Percentiles rank a stretch among this genome's conserved stretches.
phyloP scores from a whole-genome alignment of 2,113 vertebrate genomes.

The Australoheros scitulus region DNA sequence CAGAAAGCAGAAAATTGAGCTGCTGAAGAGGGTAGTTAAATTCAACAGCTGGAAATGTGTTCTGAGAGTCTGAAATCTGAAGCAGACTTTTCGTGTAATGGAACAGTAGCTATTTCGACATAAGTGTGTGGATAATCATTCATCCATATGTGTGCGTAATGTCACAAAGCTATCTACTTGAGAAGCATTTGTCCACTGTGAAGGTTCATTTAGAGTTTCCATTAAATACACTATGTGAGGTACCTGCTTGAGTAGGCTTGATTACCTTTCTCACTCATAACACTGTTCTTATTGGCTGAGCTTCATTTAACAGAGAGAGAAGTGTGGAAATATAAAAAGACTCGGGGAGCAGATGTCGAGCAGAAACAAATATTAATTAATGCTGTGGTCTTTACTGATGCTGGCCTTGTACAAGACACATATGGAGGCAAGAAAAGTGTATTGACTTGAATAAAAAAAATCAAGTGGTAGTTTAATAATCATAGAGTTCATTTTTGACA shows the following conservation, averaged over 20 bases:
- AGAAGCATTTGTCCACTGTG: constrained; percentile 57
- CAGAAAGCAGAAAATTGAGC: constrained; percentile 48
- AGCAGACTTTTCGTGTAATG: constrained; percentile 45
- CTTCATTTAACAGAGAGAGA: constrained; percentile 52
- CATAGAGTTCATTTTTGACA: background rate
- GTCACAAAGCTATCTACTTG: constrained; percentile 44
- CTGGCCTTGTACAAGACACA: background rate
- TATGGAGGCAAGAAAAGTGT: background rate
- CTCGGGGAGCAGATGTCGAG: constrained; percentile 4
- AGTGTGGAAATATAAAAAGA: constrained; percentile 32
- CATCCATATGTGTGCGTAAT: constrained; percentile 38
- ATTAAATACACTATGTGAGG: constrained; percentile 44
- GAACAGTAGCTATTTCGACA: constrained; percentile 41
- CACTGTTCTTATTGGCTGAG: constrained; percentile 46
- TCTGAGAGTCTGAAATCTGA: constrained; percentile 42
- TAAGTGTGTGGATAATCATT: constrained; percentile 27
- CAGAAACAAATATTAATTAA: constrained; percentile 53
- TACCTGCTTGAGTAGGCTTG: constrained; percentile 35
- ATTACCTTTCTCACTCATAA: constrained; percentile 36
- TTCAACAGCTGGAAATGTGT: constrained; percentile 60
- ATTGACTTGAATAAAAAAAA: background rate
- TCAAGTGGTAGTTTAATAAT: background rate
- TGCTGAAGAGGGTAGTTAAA: constrained; percentile 62
- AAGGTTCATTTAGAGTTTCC: constrained; percentile 58
- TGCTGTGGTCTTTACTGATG: constrained; percentile 30